phyloP scores from a whole-genome alignment of 2,797 vertebrate genomes.

The Strix occidentalis region DNA sequence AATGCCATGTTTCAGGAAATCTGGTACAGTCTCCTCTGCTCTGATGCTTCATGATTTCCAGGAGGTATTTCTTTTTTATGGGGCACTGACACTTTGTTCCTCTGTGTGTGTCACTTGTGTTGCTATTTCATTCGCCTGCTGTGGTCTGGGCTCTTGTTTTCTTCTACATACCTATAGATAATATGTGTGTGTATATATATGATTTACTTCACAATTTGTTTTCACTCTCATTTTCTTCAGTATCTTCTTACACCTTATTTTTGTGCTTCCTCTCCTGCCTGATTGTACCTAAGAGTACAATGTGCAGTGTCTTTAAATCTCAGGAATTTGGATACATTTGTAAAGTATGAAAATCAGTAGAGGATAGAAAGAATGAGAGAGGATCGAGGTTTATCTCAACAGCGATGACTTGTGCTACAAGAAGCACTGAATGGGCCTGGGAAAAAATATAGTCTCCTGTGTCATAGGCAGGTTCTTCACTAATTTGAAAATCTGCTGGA shows the following conservation, averaged over 20 bases:
- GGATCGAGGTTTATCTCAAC: background rate
- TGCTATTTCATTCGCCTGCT: background rate
- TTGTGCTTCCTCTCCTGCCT: background rate
- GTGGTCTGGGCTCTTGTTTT: background rate
- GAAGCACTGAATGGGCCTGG: background rate
- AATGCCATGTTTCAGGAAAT: constrained; percentile 33
- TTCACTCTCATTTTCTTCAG: background rate
- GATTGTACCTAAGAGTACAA: background rate
- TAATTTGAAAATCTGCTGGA: background rate
- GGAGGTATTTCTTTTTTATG: constrained; percentile 18
- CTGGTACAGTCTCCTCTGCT: background rate
- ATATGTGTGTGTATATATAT: too few species aligned
- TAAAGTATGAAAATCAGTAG: background rate
- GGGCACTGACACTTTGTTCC: background rate
- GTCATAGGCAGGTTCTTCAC: background rate
- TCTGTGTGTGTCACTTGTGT: background rate
- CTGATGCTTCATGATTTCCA: background rate
- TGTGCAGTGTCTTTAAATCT: background rate
- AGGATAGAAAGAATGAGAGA: background rate
- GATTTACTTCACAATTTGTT: background rate
- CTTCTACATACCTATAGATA: background rate
- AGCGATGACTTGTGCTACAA: background rate
- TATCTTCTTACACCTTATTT: background rate
- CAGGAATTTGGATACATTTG: background rate
- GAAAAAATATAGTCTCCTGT: background rate